A percentile compares a stretch with the other conserved stretches of the same genome.
These are phyloP conservation scores for Cottus gobio DNA, from an alignment of 2,113 vertebrate species.

Conservation along the genomic window DNA sequence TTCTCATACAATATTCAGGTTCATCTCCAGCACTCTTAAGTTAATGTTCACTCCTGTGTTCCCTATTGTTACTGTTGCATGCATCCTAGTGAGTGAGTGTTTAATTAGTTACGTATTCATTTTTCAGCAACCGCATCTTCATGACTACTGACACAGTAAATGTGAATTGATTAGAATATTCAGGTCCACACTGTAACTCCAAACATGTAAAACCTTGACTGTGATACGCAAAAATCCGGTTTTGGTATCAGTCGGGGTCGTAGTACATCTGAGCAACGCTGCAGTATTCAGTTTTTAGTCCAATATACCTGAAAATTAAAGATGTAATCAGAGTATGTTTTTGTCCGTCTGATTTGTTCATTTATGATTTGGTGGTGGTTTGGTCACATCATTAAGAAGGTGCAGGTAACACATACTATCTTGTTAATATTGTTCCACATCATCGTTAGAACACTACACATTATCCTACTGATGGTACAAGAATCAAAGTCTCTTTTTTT, in stretches of 20 bases:
- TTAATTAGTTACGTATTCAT: conserved; percentile 37
- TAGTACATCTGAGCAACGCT: conserved; percentile 27
- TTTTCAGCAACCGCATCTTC: conserved; percentile 27
- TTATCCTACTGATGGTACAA: not conserved
- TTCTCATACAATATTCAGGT: conserved; percentile 56
- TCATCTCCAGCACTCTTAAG: conserved; percentile 63
- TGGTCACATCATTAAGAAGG: conserved; percentile 6
- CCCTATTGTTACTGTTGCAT: conserved; percentile 70
- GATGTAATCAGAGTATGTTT: conserved; percentile 37
- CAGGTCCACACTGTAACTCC: conserved; percentile 46
- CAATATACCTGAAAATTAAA: conserved; percentile 62
- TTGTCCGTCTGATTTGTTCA: conserved; percentile 28
- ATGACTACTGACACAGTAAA: conserved; percentile 37
- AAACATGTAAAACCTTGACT: conserved; percentile 47
- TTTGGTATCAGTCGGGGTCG: conserved; percentile 43
- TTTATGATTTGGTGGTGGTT: not conserved
- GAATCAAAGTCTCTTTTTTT: not conserved
- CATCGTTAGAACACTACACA: not conserved
- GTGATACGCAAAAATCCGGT: conserved; percentile 44
- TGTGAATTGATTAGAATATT: conserved; percentile 40
- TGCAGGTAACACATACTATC: not conserved
- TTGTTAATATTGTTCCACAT: not conserved
- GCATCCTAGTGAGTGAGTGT: conserved; percentile 50
- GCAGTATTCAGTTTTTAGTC: conserved; percentile 52
- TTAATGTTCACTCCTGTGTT: conserved; percentile 43